phyloP scores from a whole-genome alignment of 2,797 vertebrate genomes.

The Acanthiza pusilla region DNA sequence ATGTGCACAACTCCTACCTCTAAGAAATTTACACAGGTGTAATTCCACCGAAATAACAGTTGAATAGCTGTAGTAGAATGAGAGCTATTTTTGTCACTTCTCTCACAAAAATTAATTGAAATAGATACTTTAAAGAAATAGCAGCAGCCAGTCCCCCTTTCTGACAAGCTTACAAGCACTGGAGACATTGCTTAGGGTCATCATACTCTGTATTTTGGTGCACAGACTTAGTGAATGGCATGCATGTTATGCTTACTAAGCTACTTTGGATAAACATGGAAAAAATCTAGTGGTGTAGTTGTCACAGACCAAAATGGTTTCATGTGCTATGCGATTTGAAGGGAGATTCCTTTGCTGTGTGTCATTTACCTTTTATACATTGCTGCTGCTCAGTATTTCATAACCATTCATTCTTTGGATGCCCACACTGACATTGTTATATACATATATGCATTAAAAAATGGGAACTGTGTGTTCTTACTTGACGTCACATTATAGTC shows the following conservation, averaged over 20 bases:
- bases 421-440: conserved; percentile 55
- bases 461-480: conserved; percentile 61
- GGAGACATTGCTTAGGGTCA: conserved; percentile 24
- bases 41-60: neutral
- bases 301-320: conserved; percentile 69
- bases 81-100: conserved; percentile 11
- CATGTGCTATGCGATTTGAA: conserved; percentile 59
- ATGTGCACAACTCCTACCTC: neutral
- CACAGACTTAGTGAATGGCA: conserved; percentile 56
- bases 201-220: conserved; percentile 54
- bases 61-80: neutral
- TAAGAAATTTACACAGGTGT: conserved; percentile 1
- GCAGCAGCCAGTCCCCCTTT: neutral
- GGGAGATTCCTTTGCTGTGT: conserved; percentile 72
- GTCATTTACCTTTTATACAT: conserved; percentile 72
- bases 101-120: neutral
- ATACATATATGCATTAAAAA: conserved; percentile 16
- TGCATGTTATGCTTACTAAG: conserved; percentile 57
- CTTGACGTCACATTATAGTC: conserved; percentile 8
- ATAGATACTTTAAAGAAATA: neutral
- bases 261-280: conserved; percentile 71
- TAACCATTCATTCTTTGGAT: conserved; percentile 55
- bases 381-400: conserved; percentile 51
- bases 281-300: conserved; percentile 63
- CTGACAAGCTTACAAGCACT: neutral